Base-by-base conservation (phyloP, 2,888 invertebrate species). In the Drosophila nr. fundita region DNA sequence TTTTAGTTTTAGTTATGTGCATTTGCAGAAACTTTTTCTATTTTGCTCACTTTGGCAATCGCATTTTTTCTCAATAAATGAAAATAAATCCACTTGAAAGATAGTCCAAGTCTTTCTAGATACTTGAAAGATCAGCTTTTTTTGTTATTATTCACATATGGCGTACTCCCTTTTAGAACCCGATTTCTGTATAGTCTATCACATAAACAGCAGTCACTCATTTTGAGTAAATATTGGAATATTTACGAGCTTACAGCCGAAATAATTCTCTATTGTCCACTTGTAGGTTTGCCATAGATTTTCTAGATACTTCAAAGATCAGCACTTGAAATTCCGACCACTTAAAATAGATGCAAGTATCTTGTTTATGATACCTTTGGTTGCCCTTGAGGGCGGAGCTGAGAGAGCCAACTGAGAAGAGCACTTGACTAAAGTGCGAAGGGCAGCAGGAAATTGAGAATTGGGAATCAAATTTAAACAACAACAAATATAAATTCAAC, bases 341-440 rank as follows among this genome's bases (percentile, higher is more conserved):
- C 73, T 73, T 73, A n/a, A 21, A 36, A 42, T 13, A 4, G 11
- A 32, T 24, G 21, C 36, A 53, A 48, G 42, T 45, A 4, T 54
- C 50, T 48, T 67, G 32, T 68, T 59, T 67, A 69, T 29, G 32
- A 54, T 68, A 60, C 48, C 67, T 54, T 21, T 24, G 36, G 18
- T 57, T 42, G 58, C 48, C 42, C 69, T 74, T 74, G 54, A 67
- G 59, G 48, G 15, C 5, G 27, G 36, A 27, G 27, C 36, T 27
- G 18, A 54, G 27, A 13, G 53, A n/a, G n/a, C n/a, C 5, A 42
- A 36, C 53, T n/a, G 42, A 27, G 57, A 29, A 50, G n/a, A 21
- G 54, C 75, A 70, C 76, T 75, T 70, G 70, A 70, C 30, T 52
- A 34, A 38, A 62, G 75, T 70, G 70, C 50, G 74, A 71, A 52